Base-by-base conservation (phyloP, 2,888 invertebrate genomes). In the Chrysodeixis includens region DNA sequence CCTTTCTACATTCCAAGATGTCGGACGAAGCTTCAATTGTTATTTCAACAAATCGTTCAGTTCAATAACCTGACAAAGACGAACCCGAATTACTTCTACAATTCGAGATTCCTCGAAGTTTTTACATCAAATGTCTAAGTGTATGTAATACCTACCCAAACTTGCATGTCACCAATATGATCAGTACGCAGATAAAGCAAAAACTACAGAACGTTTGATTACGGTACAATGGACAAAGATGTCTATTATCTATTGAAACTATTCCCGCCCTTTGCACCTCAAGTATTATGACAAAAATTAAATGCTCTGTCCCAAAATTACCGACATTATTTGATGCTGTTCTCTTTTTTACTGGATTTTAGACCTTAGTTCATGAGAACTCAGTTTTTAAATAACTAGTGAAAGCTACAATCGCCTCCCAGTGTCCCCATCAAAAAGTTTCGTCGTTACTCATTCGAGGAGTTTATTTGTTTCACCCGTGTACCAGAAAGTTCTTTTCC, bases 391-490 rank as follows among this genome's bases (percentile, higher is more conserved):
- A n/a, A n/a, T 5, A n/a, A n/a, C 0, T 40, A n/a, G n/a, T 40
- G n/a, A n/a, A n/a, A n/a, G 14, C 5, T 1, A 1, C 14, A 26
- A 26, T 26, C 26, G 26, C n/a, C 40, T 40, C 14, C 14, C 53
- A 79, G 79, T 62, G 74, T 76, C 74, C 69, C 75, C 82, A 78
- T 78, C 76, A 73, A 57, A 62, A 85, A 84, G 76, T 85, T 85
- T 57, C 60, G 72, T 79, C 81, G 81, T 84, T 82, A 78, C 78
- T 80, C 81, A 81, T 81, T 78, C 77, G 61, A 56, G 66, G 73
- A 84, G 79, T 86, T 86, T 86, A 86, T 87, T 88, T 87, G 84
- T 86, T 83, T 82, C 84, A 70, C 61, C 64, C 68, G 64, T 81
- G 79, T 73, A 66, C 65, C 69, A 58, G 49, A 26, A 35, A 79